Evolutionary conservation across 2,888 invertebrate genomes (phyloP), one percentile per base, ranked within the genome.

Genomic region (Hanleya hanleyi): DNA sequence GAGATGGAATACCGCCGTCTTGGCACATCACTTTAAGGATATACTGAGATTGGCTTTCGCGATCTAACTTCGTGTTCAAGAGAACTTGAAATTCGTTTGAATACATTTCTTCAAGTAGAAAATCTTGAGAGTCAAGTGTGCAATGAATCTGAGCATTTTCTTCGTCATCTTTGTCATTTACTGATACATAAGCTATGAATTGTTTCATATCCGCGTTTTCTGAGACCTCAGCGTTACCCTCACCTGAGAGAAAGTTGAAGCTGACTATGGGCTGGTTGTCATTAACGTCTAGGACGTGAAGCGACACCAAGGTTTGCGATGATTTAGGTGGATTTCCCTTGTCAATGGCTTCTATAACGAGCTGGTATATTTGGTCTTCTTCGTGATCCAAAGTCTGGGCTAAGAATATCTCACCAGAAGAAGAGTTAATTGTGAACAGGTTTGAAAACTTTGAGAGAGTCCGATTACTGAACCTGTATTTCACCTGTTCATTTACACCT

Each of bases 401-500:
- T 12, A 64, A 33, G 36, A 18, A n/a, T 12, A 64, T 7, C 15
- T 64, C 64, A 36, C 64, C 64, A 12, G 64, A 36, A 37, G 64
- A 6, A 1, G 35, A 15, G 29, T 64, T 64, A 22, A 64, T 22
- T n/a, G 33, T 1, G 9, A 64, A 64, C 2, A 64, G 18, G 18
- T 37, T 26, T 1, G 35, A 37, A 37, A 64, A 35, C 26, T 35
- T 64, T 3, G 64, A 15, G 15, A 37, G 22, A 9, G 82, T 83
- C 36, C 85, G 71, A 9, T 78, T 66, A 38, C 83, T 84, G 57
- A 88, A 90, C 84, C 89, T 89, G 83, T 92, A 92, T 5, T 86
- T 83, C 5, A 93, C 87, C 68, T 91, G 89, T 4, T 91, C 94
- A 87, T 97, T 97, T 7, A 92, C 93, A 3, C 96, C 97, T 78